Evolutionary conservation across 1,140 invertebrate species (phyloP), one percentile per base, ranked within the genome.

Genomic region (Coelopa frigida): DNA sequence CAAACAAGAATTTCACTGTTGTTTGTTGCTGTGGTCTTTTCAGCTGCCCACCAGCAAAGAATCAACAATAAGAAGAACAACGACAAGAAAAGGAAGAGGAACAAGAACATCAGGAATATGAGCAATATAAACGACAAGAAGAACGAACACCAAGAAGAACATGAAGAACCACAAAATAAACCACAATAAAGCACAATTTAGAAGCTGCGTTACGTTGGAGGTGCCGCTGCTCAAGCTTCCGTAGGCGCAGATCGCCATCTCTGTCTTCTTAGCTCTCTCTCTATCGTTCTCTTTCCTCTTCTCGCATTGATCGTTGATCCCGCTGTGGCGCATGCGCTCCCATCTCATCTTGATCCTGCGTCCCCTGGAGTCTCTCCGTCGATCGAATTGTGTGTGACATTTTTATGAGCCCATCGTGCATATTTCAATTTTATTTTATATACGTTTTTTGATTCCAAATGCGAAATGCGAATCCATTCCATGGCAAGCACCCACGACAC

Each of bases 321-420:
- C 27, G 8, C 27, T 29, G 27, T n/a, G n/a, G 26, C 14, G 26
- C 40, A 42, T 44, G 42, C 27, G 42, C 21, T 20, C 29, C 27
- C 27, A 29, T 10, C 8, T 14, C 27, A 29, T 33, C 35, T 44
- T 29, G n/a, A n/a, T n/a, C n/a, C n/a, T n/a, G n/a, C n/a, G n/a
- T 29, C 31, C 21, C 42, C 26, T 44, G 29, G 23, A 18, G n/a
- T 27, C 27, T 29, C n/a, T n/a, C 14, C 8, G 8, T 8, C 27
- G 27, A 29, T 8, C 14, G 8, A 8, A 8, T 29, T 29, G 52
- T 61, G 62, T 64, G 65, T 66, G 62, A 66, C 62, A 66, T 66
- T 66, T 66, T 66, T 66, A 66, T 66, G 62, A 66, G 62, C 58
- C 56, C 52, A 47, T 46, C 60, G 55, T 58, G 54, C 62, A 66